These are phyloP conservation scores for Thymelicus acteon DNA, from an alignment of 2,888 invertebrate genomes.

Conservation along the genomic window DNA sequence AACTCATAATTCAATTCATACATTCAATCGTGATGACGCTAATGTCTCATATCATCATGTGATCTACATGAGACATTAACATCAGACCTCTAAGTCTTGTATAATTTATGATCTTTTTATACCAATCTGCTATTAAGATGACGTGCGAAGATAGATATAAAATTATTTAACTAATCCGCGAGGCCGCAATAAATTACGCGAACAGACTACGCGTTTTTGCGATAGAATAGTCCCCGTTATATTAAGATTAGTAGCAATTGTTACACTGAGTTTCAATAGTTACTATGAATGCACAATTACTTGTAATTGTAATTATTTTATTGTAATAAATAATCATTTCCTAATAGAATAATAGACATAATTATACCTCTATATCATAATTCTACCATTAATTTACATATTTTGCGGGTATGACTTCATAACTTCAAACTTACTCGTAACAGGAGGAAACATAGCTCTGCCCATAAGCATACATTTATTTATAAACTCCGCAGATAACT, in stretches of 20 bases:
- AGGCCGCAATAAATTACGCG: conserved; percentile 5
- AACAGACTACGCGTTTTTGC: conserved; percentile 26
- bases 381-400: too few relatives aligned
- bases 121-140: conserved; percentile 11
- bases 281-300: neutral
- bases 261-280: conserved; percentile 19
- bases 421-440: too few relatives aligned
- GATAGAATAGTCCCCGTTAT: conserved; percentile 16
- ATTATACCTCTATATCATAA: too few relatives aligned
- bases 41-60: too few relatives aligned
- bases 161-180: conserved; percentile 13
- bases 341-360: too few relatives aligned
- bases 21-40: too few relatives aligned
- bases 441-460: too few relatives aligned
- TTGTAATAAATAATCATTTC: neutral
- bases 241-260: conserved; percentile 17
- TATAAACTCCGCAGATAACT: too few relatives aligned
- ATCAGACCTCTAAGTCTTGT: neutral
- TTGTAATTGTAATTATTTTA: neutral
- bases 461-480: too few relatives aligned
- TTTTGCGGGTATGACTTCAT: too few relatives aligned
- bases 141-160: conserved; percentile 27
- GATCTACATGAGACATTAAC: neutral
- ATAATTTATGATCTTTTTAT: conserved; percentile 9
- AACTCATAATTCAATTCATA: too few relatives aligned